Conservation (phyloP, 2,113 vertebrate species). For the Anser brachyrhynchus region DNA sequence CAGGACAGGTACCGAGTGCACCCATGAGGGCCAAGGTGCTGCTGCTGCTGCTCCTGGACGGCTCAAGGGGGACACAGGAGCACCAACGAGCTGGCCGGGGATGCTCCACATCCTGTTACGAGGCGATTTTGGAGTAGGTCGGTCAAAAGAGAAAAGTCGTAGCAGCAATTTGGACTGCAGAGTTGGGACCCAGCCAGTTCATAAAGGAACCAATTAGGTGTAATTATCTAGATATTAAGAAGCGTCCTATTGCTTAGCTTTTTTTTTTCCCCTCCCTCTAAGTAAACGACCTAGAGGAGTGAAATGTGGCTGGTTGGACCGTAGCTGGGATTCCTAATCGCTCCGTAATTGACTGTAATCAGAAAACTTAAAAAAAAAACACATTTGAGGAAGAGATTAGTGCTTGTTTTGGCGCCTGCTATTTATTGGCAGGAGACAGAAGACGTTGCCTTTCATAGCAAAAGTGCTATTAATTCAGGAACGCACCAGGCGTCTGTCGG, state of each 20-base stretch:
- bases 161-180: not conserved
- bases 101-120: not conserved
- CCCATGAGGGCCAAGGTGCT: not conserved
- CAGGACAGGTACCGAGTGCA: not conserved
- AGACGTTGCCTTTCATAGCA: not conserved
- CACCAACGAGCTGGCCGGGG: not conserved
- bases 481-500: not conserved
- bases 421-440: not conserved
- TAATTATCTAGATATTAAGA: conserved; percentile 48
- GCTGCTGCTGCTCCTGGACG: too few species aligned
- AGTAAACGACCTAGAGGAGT: not conserved
- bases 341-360: not conserved
- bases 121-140: not conserved
- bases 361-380: not conserved
- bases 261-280: not conserved
- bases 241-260: not conserved
- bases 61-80: not conserved
- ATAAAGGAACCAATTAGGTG: conserved; percentile 24
- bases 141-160: not conserved
- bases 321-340: not conserved
- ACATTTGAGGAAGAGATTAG: not conserved
- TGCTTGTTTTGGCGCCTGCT: not conserved
- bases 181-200: conserved; percentile 3
- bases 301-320: not conserved
- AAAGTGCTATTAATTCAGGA: not conserved